A percentile compares a stretch with the other conserved stretches of the same genome.
These are phyloP conservation scores for Strigops habroptila DNA, from an alignment of 2,113 vertebrate species.

Conservation along the genomic window DNA sequence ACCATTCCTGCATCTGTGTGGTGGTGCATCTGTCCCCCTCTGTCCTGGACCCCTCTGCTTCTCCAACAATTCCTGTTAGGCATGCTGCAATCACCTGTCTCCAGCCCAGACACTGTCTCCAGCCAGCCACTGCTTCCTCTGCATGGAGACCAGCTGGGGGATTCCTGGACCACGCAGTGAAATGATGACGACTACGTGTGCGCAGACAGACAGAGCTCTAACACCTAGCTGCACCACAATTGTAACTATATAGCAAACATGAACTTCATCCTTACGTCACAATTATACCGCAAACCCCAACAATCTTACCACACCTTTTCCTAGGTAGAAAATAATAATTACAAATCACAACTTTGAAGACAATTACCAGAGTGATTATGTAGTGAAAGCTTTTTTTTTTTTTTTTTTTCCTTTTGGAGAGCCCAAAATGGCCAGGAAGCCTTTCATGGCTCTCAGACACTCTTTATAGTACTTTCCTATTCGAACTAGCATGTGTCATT, in stretches of 20 bases:
- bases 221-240: neutral
- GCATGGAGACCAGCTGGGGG: neutral
- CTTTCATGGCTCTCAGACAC: neutral
- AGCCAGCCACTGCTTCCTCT: neutral
- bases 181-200: rapidly evolving
- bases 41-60: neutral
- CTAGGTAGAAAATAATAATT: neutral
- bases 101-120: neutral
- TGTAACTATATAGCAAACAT: neutral
- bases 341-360: neutral
- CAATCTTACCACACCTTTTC: neutral
- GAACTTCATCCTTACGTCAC: neutral
- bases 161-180: neutral
- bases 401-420: neutral
- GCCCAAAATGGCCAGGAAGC: neutral
- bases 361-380: neutral
- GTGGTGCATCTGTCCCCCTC: neutral
- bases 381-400: neutral
- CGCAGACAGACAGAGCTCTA: neutral
- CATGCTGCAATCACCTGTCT: neutral
- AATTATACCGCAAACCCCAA: neutral
- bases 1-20: neutral
- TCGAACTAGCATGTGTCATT: neutral
- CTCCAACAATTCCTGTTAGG: neutral
- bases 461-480: neutral